Conservation (phyloP, 1,140 invertebrate genomes). For the Euura lappo region DNA sequence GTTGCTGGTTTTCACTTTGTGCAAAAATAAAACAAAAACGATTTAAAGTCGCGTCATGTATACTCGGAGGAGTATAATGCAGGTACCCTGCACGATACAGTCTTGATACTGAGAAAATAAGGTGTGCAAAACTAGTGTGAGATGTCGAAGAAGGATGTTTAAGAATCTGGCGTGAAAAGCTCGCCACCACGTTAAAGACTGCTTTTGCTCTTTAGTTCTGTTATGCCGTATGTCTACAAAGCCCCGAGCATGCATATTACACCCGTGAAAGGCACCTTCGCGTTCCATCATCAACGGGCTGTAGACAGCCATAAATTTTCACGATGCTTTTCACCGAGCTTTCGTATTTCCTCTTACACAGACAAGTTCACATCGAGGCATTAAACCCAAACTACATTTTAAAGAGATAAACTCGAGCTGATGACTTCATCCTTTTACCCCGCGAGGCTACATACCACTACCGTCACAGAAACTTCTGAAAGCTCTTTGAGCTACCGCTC, state of each 20-base stretch:
- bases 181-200: no score
- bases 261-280: no score
- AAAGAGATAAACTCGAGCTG: neutral
- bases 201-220: no score
- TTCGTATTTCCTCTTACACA: neutral
- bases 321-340: conserved; percentile 2
- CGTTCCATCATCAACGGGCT: no score
- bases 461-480: neutral
- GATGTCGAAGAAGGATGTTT: no score
- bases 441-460: neutral
- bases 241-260: no score
- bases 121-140: no score
- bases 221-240: no score
- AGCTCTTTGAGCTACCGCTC: neutral
- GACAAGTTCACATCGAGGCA: neutral
- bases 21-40: neutral
- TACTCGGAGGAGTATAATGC: no score
- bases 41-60: neutral
- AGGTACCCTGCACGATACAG: no score
- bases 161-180: no score
- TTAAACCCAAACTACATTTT: conserved; percentile 1
- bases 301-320: neutral
- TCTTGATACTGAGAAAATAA: no score
- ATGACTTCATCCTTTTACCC: conserved; percentile 2
- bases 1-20: conserved; percentile 40